These are phyloP conservation scores for Aeoliscus strigatus DNA, from an alignment of 2,797 vertebrate genomes.

Conservation along the genomic window DNA sequence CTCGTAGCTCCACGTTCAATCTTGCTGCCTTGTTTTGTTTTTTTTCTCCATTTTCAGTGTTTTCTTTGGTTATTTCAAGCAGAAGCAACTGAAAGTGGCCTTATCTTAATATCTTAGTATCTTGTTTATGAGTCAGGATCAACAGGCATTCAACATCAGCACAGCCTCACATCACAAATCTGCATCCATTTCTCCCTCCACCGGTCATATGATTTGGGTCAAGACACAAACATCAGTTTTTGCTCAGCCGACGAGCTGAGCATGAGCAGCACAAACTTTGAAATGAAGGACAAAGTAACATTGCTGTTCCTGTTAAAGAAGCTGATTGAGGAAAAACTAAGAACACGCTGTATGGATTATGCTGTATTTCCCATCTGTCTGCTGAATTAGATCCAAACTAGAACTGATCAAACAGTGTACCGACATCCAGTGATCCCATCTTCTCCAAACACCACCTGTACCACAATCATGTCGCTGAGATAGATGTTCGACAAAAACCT, in stretches of 20 bases:
- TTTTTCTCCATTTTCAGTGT: too few relatives aligned
- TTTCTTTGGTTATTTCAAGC: too few relatives aligned
- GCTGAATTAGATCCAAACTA: neutral
- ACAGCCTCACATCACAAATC: too few relatives aligned
- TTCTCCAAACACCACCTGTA: neutral
- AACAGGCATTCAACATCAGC: neutral
- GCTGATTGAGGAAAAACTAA: neutral
- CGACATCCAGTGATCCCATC: neutral
- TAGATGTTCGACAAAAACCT: neutral
- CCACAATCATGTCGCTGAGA: neutral
- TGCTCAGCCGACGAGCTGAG: too few relatives aligned
- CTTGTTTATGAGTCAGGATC: neutral
- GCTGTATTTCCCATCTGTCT: too few relatives aligned
- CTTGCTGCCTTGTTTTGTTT: too few relatives aligned
- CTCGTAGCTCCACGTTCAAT: too few relatives aligned
- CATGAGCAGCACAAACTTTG: too few relatives aligned
- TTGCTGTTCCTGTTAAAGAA: neutral
- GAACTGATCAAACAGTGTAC: conserved; percentile 5
- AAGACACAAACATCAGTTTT: too few relatives aligned
- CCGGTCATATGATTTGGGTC: neutral
- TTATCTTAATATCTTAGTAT: too few relatives aligned
- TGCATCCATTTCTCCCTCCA: neutral
- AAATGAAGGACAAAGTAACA: neutral
- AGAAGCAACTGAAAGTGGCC: too few relatives aligned
- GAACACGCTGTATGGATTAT: too few relatives aligned